Base-by-base conservation (phyloP, 2,888 invertebrate genomes). In the Pogonocherus hispidulus region DNA sequence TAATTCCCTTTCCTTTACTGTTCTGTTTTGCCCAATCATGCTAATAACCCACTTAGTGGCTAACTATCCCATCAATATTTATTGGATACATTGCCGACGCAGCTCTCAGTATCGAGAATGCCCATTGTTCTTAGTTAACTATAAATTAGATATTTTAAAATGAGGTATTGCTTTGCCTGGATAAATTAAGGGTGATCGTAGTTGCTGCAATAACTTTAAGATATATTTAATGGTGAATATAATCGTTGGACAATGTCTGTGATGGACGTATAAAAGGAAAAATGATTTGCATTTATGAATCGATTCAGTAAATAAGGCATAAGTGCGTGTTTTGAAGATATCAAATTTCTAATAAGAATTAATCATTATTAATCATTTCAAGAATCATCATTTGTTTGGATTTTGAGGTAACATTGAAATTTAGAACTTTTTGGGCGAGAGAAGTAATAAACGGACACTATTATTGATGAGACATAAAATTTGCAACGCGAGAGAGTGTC, bases 21-120 rank as follows among this genome's bases (percentile, higher is more conserved):
- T 68, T 71, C 69, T 76, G 77, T 77, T 80, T 76, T 78, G 77
- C 78, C 75, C 80, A 80, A 81, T 81, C 80, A 80, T 79, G 77
- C 79, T 80, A 80, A 81, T 81, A 79, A 78, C 75, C 76, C 77
- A 72, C 71, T 77, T 78, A 78, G 78, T 76, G 78, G 77, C 67
- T 67, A 76, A 76, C 75, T 76, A 77, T 77, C 76, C 74, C 65
- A 63, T 63, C 66, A 64, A 69, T 70, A 73, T 77, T 75, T 77
- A 76, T 77, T 67, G 73, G 64, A 56, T 69, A 69, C 69, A 67
- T 69, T 64, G 62, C 55, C 37, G 55, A 54, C 66, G 66, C 69
- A 64, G 57, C 57, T 67, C 56, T 55, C 52, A 60, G 56, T 9
- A 35, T 65, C 22, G 49, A 52, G 44, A 63, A 6, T 54, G 59